Conservation (phyloP, 1,140 invertebrate species). For the Chlorops oryzae region DNA sequence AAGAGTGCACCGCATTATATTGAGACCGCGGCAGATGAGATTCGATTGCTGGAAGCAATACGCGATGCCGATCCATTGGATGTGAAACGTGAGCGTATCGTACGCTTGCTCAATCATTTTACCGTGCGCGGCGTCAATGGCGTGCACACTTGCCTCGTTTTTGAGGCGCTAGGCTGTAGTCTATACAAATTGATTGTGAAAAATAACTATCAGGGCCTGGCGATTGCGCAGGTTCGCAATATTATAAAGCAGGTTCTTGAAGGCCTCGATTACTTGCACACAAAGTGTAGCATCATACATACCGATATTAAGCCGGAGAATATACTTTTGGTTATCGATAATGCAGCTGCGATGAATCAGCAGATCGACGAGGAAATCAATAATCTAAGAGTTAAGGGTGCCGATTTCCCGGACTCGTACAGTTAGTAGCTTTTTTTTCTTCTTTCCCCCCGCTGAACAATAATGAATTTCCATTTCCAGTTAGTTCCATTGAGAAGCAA, state of each 20-base stretch:
- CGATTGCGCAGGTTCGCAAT: slow-evolving; percentile 84
- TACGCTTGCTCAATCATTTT: slow-evolving; percentile 96
- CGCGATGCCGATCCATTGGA: slow-evolving; percentile 84
- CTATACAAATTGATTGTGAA: slow-evolving; percentile 96
- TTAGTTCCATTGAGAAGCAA: slow-evolving; percentile 46
- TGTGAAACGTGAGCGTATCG: slow-evolving; percentile 88
- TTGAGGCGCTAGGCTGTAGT: slow-evolving; percentile 97
- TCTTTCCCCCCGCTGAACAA: not conserved
- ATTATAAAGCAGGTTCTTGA: slow-evolving; percentile 93
- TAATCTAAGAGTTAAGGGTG: slow-evolving; percentile 61
- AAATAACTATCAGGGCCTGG: slow-evolving; percentile 96
- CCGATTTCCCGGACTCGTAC: slow-evolving; percentile 46
- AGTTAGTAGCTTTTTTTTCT: no score
- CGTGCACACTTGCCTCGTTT: slow-evolving; percentile 93
- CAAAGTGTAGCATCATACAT: slow-evolving; percentile 97
- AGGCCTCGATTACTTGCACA: slow-evolving; percentile 93
- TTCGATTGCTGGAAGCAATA: slow-evolving; percentile 90
- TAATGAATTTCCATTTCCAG: slow-evolving; percentile 20
- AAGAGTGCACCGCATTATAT: slow-evolving; percentile 97
- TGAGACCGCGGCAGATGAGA: slow-evolving; percentile 97
- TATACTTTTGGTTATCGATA: slow-evolving; percentile 82
- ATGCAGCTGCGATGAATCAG: slow-evolving; percentile 80
- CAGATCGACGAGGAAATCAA: slow-evolving; percentile 81
- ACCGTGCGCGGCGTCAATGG: slow-evolving; percentile 97
- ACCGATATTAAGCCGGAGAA: slow-evolving; percentile 99